Evolutionary conservation across 2,888 invertebrate genomes (phyloP).

Genomic region (Sepiola atlantica): DNA sequence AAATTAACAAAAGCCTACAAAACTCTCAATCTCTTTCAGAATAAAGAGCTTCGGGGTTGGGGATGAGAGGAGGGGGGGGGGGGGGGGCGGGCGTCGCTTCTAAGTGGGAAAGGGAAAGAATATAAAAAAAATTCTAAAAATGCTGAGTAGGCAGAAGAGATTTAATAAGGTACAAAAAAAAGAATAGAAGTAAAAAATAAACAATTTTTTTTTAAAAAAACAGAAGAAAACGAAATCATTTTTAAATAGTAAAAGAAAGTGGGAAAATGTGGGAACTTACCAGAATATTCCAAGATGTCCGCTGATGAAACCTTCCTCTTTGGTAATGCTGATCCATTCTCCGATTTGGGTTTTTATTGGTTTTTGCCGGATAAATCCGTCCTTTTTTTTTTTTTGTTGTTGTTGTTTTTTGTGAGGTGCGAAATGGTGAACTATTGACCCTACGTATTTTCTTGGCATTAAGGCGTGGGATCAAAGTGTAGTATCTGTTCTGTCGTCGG

Average conservation of each 20-base stretch:
- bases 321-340: not conserved
- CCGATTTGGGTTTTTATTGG: too few relatives aligned
- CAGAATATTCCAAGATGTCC: constrained; percentile 7
- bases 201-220: too few relatives aligned
- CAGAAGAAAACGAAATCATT: not conserved
- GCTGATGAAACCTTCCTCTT: not conserved
- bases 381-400: not conserved
- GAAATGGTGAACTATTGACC: too few relatives aligned
- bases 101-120: too few relatives aligned
- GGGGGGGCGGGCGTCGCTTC: too few relatives aligned
- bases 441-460: too few relatives aligned
- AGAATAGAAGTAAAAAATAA: not conserved
- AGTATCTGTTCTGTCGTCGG: too few relatives aligned
- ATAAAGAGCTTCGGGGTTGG: not conserved
- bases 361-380: not conserved
- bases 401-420: not conserved
- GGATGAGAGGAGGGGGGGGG: too few relatives aligned
- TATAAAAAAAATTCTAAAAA: not conserved
- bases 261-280: not conserved
- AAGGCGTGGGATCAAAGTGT: too few relatives aligned
- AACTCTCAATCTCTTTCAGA: not conserved
- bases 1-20: not conserved
- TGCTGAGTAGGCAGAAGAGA: not conserved
- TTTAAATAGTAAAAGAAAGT: not conserved
- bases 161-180: not conserved